Base-by-base conservation (phyloP, 2,113 vertebrate genomes). In the Meriones unguiculatus region DNA sequence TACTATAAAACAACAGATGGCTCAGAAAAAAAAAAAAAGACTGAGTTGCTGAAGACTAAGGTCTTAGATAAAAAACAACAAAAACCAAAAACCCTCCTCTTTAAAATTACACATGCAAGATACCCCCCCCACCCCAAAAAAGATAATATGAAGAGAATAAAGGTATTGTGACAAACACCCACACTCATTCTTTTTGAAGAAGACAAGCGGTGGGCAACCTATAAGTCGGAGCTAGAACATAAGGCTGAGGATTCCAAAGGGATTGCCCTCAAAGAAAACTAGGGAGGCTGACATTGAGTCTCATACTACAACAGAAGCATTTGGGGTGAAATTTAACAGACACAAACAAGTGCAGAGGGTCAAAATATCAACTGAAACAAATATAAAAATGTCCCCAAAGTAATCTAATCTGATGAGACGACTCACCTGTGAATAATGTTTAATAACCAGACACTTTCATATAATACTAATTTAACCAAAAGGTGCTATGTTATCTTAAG, bases 1-100 rank as follows among this genome's bases (percentile, higher is more conserved):
- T 30, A 78, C 28, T 17, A 17, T 28, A 28, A 78, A 78, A 32
- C 76, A 78, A 30, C 50, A 32, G 46, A 52, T 17, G 46, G 76
- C 46, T 52, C 46, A 17, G 46, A 46, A 46, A 46, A 46, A 46
- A 46, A 46, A 46, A 46, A 46, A 46, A 46, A 46, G 46, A 46
- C 46, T 46, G 46, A 78, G 65, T 41, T 69, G 77, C 80, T 96
- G 92, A 90, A 89, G 91, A 32, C 57, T 92, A 94, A 95, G 12
- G 7, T 67, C 80, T 91, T 92, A 76, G 59, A 93, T 67, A 77
- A 85, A 46, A 67, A 85, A 86, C 46, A 46, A 46, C 46, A 46
- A 46, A 46, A 46, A 46, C 46, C 4, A 46, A 46, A 46, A 46
- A 46, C 46, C 46, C 46, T 46, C 72, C 46, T 77, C 82, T 54